Base-by-base conservation (phyloP, 2,888 invertebrate genomes). In the Augiades crinisus region DNA sequence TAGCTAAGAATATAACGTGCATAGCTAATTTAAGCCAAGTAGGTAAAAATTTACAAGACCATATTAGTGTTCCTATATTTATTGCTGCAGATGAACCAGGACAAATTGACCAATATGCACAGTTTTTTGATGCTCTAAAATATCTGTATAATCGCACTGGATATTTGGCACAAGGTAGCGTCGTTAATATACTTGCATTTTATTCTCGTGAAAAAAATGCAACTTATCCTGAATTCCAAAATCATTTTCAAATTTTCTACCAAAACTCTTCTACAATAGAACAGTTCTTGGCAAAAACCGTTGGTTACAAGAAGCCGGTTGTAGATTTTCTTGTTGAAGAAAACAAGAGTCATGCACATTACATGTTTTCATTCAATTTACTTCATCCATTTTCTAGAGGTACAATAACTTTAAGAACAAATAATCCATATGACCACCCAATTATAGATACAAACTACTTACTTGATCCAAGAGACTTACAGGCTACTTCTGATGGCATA, bases 381-480 rank as follows among this genome's bases (percentile, higher is more conserved):
- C 55, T 90, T 1, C 84, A 88, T 59, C 92, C 92, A 0, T 71
- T 79, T 63, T 91, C 92, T 0, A 81, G 75, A 8, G 93, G 93
- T 33, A 72, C 67, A 36, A 68, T 95, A 12, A 76, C 80, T 38
- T 72, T 95, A 3, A 82, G 78, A 34, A 91, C 91, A 0, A 75
- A 71, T 0, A 72, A 94, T 68, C 92, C 93, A 0, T 69, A 78
- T 17, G 91, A 92, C 4, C 78, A 90, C 46, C 94, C 94, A 0
- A 62, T 86, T 16, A 92, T 95, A 37, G 81, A 91, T 61, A 82
- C 93, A 1, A 93, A 93, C 63, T 94, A 94, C 70, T 86, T 95
- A 17, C 69, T 78, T 0, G 86, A 92, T 10, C 67, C 76, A 0
- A 73, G 84, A 47, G 94, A 94, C 65, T 59, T 91, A 0, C 66